Conservation (phyloP, 2,797 vertebrate species). For the Pseudotriccus pelzelni region DNA sequence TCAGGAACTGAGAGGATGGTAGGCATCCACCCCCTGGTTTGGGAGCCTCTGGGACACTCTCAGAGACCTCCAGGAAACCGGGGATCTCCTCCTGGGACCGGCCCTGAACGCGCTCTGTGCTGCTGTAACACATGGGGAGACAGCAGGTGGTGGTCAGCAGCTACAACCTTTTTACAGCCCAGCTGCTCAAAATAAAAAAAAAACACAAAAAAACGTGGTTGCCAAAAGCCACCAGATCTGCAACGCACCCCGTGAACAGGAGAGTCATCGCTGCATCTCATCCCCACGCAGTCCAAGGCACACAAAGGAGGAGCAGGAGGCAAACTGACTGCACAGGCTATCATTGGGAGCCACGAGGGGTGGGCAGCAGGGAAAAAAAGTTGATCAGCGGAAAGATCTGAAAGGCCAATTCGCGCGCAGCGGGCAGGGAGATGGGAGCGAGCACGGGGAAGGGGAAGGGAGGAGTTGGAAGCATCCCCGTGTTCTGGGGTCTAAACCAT, state of each 20-base stretch:
- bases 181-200: neutral
- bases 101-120: neutral
- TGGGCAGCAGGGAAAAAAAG: neutral
- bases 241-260: neutral
- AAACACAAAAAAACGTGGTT: too few species aligned
- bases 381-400: neutral
- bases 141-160: rapidly evolving
- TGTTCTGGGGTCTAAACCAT: neutral
- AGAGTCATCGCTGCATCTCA: neutral
- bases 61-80: neutral
- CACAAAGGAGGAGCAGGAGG: neutral
- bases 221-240: neutral
- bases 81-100: neutral
- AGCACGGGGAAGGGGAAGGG: neutral
- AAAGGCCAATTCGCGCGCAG: neutral
- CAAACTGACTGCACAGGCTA: neutral
- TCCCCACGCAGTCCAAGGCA: neutral
- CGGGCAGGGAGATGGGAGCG: neutral
- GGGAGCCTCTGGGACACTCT: neutral
- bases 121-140: neutral
- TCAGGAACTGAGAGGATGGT: neutral
- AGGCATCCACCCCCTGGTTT: neutral
- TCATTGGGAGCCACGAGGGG: neutral
- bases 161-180: neutral
- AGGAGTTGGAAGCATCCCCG: neutral